Evolutionary conservation across 2,797 vertebrate genomes (phyloP).

Genomic region (Pipistrellus nathusii): DNA sequence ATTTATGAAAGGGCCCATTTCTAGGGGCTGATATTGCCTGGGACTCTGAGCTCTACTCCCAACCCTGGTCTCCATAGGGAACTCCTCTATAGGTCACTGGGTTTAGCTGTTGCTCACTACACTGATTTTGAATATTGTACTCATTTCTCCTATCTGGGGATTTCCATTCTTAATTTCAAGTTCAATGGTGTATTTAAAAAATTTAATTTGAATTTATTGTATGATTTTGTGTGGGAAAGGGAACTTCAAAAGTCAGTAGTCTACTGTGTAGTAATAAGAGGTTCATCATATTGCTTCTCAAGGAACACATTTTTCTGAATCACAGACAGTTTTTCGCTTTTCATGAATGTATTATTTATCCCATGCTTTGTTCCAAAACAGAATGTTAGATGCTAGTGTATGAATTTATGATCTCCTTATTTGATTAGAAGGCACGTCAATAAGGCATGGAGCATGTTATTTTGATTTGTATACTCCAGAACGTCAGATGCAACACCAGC

Average conservation of each 20-base stretch:
- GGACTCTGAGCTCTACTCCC: not conserved
- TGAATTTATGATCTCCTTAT: not conserved
- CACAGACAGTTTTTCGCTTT: not conserved
- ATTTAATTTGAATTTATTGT: not conserved
- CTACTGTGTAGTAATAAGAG: not conserved
- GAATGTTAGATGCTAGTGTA: not conserved
- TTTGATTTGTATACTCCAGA: not conserved
- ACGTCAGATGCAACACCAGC: not conserved
- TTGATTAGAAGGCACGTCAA: not conserved
- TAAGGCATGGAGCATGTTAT: not conserved
- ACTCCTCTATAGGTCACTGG: not conserved
- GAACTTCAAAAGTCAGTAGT: not conserved
- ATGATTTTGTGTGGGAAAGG: not conserved
- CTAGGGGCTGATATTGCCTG: not conserved
- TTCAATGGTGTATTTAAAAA: not conserved
- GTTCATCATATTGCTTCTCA: not conserved
- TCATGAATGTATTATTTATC: not conserved
- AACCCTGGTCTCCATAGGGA: not conserved
- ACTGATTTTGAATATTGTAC: constrained; percentile 60
- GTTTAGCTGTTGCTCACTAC: constrained; percentile 59
- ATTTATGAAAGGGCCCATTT: not conserved
- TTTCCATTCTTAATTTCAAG: constrained; percentile 48
- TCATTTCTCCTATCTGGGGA: constrained; percentile 38
- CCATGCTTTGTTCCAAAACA: not conserved
- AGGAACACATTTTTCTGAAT: not conserved